Evolutionary conservation across 1,140 invertebrate genomes (phyloP).

Genomic region (Drosophila asahinai): DNA sequence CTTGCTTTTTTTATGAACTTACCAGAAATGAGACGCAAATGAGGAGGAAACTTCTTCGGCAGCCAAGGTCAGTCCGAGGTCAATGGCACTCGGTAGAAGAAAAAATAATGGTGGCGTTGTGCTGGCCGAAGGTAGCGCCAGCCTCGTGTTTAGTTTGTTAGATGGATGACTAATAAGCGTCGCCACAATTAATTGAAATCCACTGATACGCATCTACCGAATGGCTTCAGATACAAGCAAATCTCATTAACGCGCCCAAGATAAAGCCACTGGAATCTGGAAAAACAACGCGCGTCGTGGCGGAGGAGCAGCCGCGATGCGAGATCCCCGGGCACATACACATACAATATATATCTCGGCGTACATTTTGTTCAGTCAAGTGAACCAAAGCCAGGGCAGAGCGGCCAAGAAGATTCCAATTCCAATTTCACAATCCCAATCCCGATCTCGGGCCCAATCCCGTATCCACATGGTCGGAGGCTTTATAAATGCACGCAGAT

Average conservation of each 20-base stretch:
- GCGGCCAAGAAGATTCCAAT: conserved; percentile 39
- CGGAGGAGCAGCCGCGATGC: conserved; percentile 19
- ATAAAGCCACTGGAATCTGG: conserved; percentile 81
- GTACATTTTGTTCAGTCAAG: conserved; percentile 83
- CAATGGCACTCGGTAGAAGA: conserved; percentile 36
- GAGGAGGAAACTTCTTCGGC: not conserved
- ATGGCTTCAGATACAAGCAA: conserved; percentile 83
- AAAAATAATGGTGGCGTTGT: conserved; percentile 13
- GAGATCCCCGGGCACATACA: conserved; percentile 18
- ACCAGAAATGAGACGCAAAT: conserved; percentile 36
- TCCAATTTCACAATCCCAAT: conserved; percentile 45
- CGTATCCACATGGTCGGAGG: conserved; percentile 37
- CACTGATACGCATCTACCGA: conserved; percentile 81
- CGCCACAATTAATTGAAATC: conserved; percentile 83
- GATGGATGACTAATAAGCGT: conserved; percentile 84
- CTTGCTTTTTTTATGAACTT: conserved; percentile 53
- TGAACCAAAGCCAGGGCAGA: conserved; percentile 53
- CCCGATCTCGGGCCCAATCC: conserved; percentile 42
- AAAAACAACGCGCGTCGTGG: conserved; percentile 24
- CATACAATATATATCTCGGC: conserved; percentile 5
- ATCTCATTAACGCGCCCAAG: conserved; percentile 83
- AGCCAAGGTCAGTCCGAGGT: conserved; percentile 41
- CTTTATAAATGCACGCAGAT: conserved; percentile 81
- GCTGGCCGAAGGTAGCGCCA: conserved; percentile 42
- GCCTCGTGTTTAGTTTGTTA: conserved; percentile 73